A percentile compares a stretch with the other conserved stretches of the same genome.
phyloP scores from a whole-genome alignment of 2,113 vertebrate genomes.

The Leucoraja erinaceus region DNA sequence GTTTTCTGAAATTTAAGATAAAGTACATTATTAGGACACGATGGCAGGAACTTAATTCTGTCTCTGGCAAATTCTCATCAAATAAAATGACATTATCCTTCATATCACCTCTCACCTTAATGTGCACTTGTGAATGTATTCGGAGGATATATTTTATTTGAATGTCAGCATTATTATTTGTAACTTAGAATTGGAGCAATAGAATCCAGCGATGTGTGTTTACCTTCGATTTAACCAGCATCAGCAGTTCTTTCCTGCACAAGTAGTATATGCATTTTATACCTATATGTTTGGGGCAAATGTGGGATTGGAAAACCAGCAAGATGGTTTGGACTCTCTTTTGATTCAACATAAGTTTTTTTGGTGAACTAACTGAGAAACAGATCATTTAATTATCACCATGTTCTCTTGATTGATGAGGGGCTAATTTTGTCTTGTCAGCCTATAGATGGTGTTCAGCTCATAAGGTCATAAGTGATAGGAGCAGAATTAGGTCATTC shows the following conservation, averaged over 20 bases:
- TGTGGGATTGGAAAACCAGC: too few species aligned
- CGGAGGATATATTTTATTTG: not conserved
- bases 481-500: too few species aligned
- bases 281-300: too few species aligned
- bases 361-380: too few species aligned
- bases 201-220: too few species aligned
- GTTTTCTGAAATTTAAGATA: not conserved
- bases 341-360: too few species aligned
- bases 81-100: not conserved
- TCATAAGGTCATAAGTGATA: not conserved
- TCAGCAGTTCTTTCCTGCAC: too few species aligned
- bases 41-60: not conserved
- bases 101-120: not conserved
- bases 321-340: too few species aligned
- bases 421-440: not conserved
- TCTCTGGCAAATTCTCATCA: not conserved
- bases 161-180: not conserved
- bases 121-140: not conserved
- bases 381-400: not conserved
- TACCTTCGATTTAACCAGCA: too few species aligned
- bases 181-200: not conserved
- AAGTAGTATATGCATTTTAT: not conserved
- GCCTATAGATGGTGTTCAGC: not conserved
- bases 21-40: not conserved
- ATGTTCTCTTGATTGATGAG: not conserved